Conservation (phyloP, 2,888 invertebrate genomes). For the Lasius platythorax region DNA sequence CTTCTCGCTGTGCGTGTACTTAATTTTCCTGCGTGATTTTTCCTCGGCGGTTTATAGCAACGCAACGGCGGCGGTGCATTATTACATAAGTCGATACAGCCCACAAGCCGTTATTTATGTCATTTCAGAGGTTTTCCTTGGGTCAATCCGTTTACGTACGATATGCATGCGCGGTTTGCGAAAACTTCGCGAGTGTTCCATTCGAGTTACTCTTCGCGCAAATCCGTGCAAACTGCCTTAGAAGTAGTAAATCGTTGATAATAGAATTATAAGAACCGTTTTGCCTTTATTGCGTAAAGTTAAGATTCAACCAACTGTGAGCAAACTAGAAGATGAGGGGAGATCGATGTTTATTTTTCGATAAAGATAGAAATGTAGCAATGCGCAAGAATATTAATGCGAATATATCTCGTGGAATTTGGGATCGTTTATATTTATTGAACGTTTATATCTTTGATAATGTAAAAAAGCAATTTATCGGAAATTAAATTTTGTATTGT, state of each 20-base stretch:
- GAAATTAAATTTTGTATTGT: background rate
- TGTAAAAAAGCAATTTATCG: background rate
- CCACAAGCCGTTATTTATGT: constrained; percentile 81
- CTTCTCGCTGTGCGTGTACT: constrained; percentile 22
- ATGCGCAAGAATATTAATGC: background rate
- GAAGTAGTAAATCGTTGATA: background rate
- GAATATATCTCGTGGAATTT: background rate
- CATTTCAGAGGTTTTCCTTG: constrained; percentile 85
- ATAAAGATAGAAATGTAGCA: background rate
- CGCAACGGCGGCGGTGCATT: constrained; percentile 39
- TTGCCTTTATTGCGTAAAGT: background rate
- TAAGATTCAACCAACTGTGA: background rate
- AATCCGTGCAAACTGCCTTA: constrained; percentile 10
- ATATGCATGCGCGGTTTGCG: constrained; percentile 59
- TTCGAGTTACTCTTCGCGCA: constrained; percentile 11
- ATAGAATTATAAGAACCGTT: background rate
- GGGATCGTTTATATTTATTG: background rate
- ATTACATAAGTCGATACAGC: constrained; percentile 78
- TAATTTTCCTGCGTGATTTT: constrained; percentile 49
- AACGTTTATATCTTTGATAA: background rate
- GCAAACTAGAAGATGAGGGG: background rate
- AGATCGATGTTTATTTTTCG: background rate
- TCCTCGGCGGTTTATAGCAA: constrained; percentile 6
- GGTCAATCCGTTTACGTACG: constrained; percentile 85
- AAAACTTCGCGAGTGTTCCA: constrained; percentile 16